Base-by-base conservation (phyloP, 2,888 invertebrate species). In the Lithophane leautieri region DNA sequence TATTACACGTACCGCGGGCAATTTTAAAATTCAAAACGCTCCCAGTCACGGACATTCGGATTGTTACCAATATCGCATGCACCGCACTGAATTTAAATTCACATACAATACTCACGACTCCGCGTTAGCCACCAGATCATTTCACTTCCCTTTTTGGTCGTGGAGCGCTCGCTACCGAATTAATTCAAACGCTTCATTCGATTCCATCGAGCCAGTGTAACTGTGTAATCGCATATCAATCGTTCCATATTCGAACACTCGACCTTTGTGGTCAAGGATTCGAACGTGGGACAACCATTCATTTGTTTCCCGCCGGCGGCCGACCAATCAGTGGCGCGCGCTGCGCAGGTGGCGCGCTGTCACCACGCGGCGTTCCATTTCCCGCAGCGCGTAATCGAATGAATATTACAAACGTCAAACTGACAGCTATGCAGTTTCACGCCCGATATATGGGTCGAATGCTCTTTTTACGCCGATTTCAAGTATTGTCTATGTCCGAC, bases 361-460 rank as follows among this genome's bases (percentile, higher is more conserved):
- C 95, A 93, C 91, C 93, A 91, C 90, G 91, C 89, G 91, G 91
- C 91, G 93, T 92, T 92, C 94, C 94, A 94, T 95, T 95, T 94
- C 95, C 94, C 95, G 94, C 93, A 86, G 84, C 90, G 85, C 91
- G 92, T 95, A 95, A 95, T 95, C 95, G 94, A 95, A 96, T 96
- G 96, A 95, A 95, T 96, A 96, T 96, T 95, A 95, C 96, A 94
- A 94, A 94, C 91, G 94, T 94, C 94, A 95, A 89, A 88, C 78
- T 93, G 95, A 93, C 94, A 94, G 93, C 92, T 91, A 91, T 92
- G 94, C 92, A 93, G 93, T 93, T 93, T 92, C 92, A 91, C 90
- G 89, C 90, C 86, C 91, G 90, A 89, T 91, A 93, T 93, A 92
- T 94, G 90, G 95, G 93, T 93, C 94, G 93, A 91, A 93, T 91